Evolutionary conservation across 2,888 invertebrate species (phyloP), one percentile per base, ranked within the genome.

Genomic region (Diplolepis rosae): DNA sequence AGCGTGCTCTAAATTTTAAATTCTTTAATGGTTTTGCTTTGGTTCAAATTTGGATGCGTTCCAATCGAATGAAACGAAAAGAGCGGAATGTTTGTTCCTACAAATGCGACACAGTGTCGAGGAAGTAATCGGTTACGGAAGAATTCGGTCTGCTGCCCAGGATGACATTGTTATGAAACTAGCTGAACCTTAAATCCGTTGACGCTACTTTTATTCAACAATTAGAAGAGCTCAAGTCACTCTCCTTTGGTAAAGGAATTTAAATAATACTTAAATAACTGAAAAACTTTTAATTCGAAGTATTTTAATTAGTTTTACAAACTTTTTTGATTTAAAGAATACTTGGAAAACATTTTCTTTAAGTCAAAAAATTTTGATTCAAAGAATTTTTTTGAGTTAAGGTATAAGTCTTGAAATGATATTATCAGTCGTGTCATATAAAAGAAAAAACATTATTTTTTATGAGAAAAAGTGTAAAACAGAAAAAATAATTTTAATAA

Each of bases 61-160:
- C 3, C 24, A 18, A 56, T 56, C 22, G 32, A 56, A 24, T 54
- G 1, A 22, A 45, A 45, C 9, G 45, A 22, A 32, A 24, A n/a
- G 35, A 39, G 13, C 11, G 32, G 22, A 56, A 56, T 56, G 61
- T 24, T 24, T 39, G 61, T 39, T 39, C n/a, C 39, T 39, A 39
- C 24, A 13, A 50, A 61, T 61, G 35, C n/a, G 66, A 52, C 18
- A 74, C 74, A 76, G 74, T 74, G 74, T 61, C 72, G 76, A 76
- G 76, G 76, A 76, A 76, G 76, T 72, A 68, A 74, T 76, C 73
- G 76, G 73, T 74, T 74, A 74, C 65, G 72, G 74, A 70, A 70
- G 76, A 74, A 71, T 72, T 68, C 71, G 76, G 73, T 76, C 66
- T 48, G 45, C 35, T 48, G 54, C 52, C 61, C 61, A 39, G 61